A percentile compares a stretch with the other conserved stretches of the same genome.
These are phyloP conservation scores for Smittia sp. DNA, from an alignment of 2,888 invertebrate species.

Conservation along the genomic window DNA sequence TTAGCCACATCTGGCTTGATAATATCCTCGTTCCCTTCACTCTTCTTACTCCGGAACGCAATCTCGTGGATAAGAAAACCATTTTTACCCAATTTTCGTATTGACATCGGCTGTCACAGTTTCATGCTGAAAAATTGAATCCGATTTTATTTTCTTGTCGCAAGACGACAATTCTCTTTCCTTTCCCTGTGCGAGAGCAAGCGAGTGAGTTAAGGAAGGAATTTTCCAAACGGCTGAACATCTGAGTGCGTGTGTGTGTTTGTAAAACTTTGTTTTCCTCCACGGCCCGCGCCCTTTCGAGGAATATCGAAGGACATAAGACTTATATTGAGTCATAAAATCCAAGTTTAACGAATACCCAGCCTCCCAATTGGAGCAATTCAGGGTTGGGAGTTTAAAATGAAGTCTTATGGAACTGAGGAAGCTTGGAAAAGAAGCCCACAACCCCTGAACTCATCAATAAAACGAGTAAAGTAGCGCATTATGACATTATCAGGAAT, in stretches of 20 bases:
- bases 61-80: no score
- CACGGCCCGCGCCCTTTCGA: neutral
- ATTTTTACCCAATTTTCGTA: neutral
- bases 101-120: neutral
- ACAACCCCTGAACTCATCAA: neutral
- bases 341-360: neutral
- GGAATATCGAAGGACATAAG: neutral
- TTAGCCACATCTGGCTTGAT: neutral
- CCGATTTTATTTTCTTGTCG: neutral
- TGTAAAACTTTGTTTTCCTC: neutral
- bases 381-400: no score
- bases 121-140: neutral
- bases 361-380: neutral
- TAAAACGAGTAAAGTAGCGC: neutral
- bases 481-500: neutral
- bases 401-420: no score
- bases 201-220: constrained; percentile 1
- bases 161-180: neutral
- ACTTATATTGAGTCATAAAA: neutral
- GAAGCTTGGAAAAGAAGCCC: no score
- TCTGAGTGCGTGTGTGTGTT: neutral
- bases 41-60: no score
- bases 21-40: neutral
- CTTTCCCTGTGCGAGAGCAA: no score
- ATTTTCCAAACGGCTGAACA: neutral